Percentiles rank a stretch among this genome's conserved stretches.
phyloP scores from a whole-genome alignment of 2,888 invertebrate genomes.

The Sinodicranocentrus sp. region DNA sequence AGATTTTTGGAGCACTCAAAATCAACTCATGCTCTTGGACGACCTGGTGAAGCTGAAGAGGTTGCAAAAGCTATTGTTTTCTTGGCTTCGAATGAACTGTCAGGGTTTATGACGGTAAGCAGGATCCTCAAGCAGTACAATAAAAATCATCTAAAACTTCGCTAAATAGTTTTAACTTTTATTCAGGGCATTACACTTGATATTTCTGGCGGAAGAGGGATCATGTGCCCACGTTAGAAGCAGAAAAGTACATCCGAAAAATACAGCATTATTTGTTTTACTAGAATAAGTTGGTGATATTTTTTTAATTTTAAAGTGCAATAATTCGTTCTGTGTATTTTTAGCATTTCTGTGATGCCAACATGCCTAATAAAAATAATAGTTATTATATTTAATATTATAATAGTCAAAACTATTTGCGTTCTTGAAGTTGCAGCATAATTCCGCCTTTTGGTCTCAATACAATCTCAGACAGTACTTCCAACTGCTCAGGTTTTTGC shows the following conservation, averaged over 20 bases:
- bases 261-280: too few species aligned
- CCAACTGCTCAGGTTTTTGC: conserved; percentile 81
- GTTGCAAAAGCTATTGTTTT: conserved; percentile 95
- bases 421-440: too few species aligned
- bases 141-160: too few species aligned
- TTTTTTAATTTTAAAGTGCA: too few species aligned
- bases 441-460: not conserved
- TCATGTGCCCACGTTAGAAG: conserved; percentile 60
- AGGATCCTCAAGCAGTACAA: too few species aligned
- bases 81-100: conserved; percentile 90
- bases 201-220: conserved; percentile 96
- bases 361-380: too few species aligned
- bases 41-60: conserved; percentile 90
- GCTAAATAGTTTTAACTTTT: not conserved
- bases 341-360: too few species aligned
- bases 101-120: conserved; percentile 69
- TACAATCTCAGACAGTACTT: conserved; percentile 79
- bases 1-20: conserved; percentile 85
- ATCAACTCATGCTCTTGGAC: conserved; percentile 94
- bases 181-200: conserved; percentile 83
- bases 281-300: too few species aligned
- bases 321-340: too few species aligned
- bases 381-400: too few species aligned
- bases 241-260: too few species aligned
- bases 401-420: too few species aligned